A percentile compares a stretch with the other conserved stretches of the same genome.
phyloP scores from a whole-genome alignment of 35 echinoderm and acorn worm species.

The Nesometra sesokonis region DNA sequence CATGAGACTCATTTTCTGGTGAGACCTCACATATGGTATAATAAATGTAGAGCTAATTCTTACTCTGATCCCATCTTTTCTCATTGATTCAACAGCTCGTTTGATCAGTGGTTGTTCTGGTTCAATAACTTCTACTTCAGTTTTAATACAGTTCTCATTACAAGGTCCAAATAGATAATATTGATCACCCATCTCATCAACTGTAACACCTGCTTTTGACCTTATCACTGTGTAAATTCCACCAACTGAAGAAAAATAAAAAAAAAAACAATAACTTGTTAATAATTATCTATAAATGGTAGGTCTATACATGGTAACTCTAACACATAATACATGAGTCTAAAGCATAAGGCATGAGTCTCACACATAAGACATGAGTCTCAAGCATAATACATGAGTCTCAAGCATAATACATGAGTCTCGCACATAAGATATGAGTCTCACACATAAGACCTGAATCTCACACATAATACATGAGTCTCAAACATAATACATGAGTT shows the following conservation, averaged over 20 bases:
- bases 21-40: neutral
- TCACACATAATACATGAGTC: no score
- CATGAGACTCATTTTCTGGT: no score
- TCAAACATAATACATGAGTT: no score
- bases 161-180: conserved; percentile 75
- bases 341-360: neutral
- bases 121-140: conserved; percentile 83
- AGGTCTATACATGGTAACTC: no score
- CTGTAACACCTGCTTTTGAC: conserved; percentile 76
- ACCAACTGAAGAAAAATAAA: conserved; percentile 43
- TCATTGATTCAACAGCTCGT: conserved; percentile 58
- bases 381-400: no score
- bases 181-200: conserved; percentile 83
- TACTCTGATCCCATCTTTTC: conserved; percentile 66
- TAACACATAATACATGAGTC: no score
- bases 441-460: neutral
- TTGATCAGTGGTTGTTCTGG: conserved; percentile 50
- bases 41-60: neutral
- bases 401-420: no score
- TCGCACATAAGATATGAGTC: neutral
- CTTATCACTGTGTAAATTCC: conserved; percentile 93
- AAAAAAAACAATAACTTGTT: neutral
- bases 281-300: no score
- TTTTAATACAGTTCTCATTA: conserved; percentile 64
- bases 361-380: no score